These are phyloP conservation scores for Acridotheres tristis DNA, from an alignment of 2,797 vertebrate genomes.

Conservation along the genomic window DNA sequence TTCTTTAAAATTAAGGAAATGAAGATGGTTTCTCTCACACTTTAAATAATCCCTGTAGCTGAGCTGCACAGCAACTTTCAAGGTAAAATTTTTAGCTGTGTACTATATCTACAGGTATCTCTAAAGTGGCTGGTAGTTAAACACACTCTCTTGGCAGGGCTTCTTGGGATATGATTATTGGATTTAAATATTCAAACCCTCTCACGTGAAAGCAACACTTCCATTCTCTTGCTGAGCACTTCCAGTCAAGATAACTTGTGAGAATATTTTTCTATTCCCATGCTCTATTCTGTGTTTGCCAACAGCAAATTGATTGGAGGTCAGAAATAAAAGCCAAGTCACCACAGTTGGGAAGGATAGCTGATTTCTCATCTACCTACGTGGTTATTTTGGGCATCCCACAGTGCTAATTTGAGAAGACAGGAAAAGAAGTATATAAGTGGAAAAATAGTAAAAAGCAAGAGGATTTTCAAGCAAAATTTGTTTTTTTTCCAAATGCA, in stretches of 20 bases:
- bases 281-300: background rate
- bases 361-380: background rate
- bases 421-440: background rate
- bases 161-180: background rate
- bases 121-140: background rate
- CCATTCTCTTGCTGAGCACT: background rate
- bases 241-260: background rate
- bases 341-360: background rate
- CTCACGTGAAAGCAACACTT: background rate
- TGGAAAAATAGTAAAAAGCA: background rate
- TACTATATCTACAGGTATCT: background rate
- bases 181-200: background rate
- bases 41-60: background rate
- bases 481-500: background rate
- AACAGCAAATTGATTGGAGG: background rate
- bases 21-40: fast-evolving
- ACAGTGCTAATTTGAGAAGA: background rate
- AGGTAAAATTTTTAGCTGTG: background rate
- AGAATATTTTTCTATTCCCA: background rate
- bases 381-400: background rate
- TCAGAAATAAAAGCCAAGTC: background rate
- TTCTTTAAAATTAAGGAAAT: background rate
- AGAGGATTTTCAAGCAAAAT: background rate
- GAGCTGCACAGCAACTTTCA: background rate
- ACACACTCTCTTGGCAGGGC: background rate